Base-by-base conservation (phyloP, 2,797 vertebrate species). In the Champsocephalus esox region DNA sequence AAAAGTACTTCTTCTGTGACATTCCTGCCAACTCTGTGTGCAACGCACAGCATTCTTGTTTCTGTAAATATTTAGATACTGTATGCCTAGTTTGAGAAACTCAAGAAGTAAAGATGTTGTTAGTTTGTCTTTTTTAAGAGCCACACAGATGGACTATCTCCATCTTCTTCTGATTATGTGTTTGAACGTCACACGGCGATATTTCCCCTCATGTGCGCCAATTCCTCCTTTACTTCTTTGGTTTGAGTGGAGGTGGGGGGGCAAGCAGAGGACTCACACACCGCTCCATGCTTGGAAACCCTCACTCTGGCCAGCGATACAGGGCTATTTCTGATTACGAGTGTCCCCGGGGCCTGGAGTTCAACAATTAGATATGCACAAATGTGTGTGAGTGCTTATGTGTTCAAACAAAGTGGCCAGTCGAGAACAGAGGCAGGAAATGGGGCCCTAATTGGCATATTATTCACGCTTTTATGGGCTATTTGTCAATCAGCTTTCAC, bases 401-500 rank as follows among this genome's bases (percentile, higher is more conserved):
- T 86, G 49, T 86, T 88, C 74, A 90, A 89, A 89, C 85, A 68
- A 85, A 88, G 88, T 81, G 78, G 80, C 61, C 75, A 48, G 70
- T 34, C 8, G 75, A 88, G 88, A 88, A 91, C 90, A 85, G 91
- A 88, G 86, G 86, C 87, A 90, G 92, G 92, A 92, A 92, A 88
- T 85, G 82, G 66, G 62, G 13, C 78, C 78, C 66, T 92, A 89
- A 92, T 89, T 71, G 82, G 64, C 82, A 74, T 87, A 85, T 91
- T 91, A 89, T 92, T 91, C 81, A 88, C 64, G 66, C 59, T 87
- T 87, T 86, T 88, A 87, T 83, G 83, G 88, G 78, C 80, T 90
- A 87, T 92, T 93, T 89, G 87, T 87, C 80, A 83, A 86, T 89
- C 75, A 71, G 68, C 77, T 88, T 84, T 83, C 77, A 54, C 80